phyloP scores from a whole-genome alignment of 2,797 vertebrate genomes.

The Muscicapa striata region DNA sequence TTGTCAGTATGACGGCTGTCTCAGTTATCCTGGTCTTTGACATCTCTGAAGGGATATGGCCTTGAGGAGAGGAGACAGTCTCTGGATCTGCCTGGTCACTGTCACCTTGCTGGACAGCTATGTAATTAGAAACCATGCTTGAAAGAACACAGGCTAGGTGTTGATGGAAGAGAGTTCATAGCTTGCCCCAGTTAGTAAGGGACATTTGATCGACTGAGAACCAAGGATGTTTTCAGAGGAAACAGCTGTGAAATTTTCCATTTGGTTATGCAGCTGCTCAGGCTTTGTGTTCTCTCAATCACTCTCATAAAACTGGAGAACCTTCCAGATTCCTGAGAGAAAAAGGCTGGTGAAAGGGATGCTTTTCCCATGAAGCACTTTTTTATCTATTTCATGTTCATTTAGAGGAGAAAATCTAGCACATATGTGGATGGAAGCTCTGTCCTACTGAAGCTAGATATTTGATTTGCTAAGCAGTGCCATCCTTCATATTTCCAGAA shows the following conservation, averaged over 20 bases:
- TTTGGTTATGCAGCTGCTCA: neutral
- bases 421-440: neutral
- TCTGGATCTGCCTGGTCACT: constrained; percentile 54
- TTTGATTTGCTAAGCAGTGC: neutral
- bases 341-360: neutral
- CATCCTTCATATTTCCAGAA: neutral
- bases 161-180: constrained; percentile 49
- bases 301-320: neutral
- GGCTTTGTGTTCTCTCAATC: neutral
- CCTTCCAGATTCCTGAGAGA: neutral
- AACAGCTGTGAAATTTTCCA: constrained; percentile 6
- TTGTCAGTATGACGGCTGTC: neutral
- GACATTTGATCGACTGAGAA: constrained; percentile 71
- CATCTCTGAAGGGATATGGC: neutral
- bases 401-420: neutral
- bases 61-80: neutral
- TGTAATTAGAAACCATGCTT: constrained; percentile 73
- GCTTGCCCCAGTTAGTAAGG: constrained; percentile 66
- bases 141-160: constrained; percentile 40
- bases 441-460: neutral
- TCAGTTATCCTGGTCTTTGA: neutral
- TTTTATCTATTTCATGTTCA: neutral
- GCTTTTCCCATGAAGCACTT: neutral
- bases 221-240: constrained; percentile 24
- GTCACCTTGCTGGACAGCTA: constrained; percentile 69